These are phyloP conservation scores for Rhinolophus ferrumequinum DNA, from an alignment of 2,113 vertebrate species.

Conservation along the genomic window DNA sequence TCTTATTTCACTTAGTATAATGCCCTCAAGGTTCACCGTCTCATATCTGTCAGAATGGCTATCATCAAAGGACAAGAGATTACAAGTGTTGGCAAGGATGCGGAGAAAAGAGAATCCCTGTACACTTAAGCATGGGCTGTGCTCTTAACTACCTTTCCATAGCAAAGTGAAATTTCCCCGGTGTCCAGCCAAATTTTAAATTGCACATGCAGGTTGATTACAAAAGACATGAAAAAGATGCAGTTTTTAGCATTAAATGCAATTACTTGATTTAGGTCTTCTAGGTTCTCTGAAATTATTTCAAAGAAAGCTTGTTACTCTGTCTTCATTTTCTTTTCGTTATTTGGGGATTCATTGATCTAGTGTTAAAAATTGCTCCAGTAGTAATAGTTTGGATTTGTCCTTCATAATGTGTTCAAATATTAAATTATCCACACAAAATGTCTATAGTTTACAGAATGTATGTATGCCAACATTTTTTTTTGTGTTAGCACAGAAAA, in stretches of 20 bases:
- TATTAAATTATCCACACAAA: constrained; percentile 66
- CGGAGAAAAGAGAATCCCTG: neutral
- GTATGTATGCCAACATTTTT: constrained; percentile 24
- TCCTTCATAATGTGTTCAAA: constrained; percentile 29
- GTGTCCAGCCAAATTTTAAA: neutral
- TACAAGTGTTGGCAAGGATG: neutral
- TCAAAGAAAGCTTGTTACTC: neutral
- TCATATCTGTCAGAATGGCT: neutral
- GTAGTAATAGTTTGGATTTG: neutral
- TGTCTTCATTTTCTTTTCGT: constrained; percentile 31
- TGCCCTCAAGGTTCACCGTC: neutral
- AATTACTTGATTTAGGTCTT: constrained; percentile 17
- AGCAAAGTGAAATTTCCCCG: neutral
- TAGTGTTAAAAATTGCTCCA: constrained; percentile 28
- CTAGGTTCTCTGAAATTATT: constrained; percentile 25
- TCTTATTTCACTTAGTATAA: neutral
- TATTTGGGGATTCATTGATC: neutral
- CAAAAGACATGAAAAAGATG: neutral
- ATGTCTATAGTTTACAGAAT: constrained; percentile 57
- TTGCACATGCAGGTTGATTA: neutral
- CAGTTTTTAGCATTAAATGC: neutral
- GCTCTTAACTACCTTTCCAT: neutral
- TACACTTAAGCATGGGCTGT: neutral
- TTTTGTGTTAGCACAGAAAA: constrained; percentile 68
- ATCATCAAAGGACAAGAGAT: neutral